A percentile compares a stretch with the other conserved stretches of the same genome.
Conservation (phyloP, 2,113 vertebrate species). For the Apistogramma diplotaenia region DNA sequence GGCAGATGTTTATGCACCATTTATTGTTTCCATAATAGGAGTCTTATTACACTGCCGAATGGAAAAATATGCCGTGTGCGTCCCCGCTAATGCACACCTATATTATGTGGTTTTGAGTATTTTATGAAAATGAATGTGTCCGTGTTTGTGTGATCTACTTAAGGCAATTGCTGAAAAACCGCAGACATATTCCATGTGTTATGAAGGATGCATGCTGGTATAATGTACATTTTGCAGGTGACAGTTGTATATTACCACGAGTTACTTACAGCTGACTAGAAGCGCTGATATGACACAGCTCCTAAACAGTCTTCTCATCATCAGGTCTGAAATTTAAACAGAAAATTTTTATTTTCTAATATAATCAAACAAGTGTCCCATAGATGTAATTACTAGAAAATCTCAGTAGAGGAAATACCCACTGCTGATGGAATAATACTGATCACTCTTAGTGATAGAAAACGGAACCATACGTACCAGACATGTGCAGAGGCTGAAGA, state of each 20-base stretch:
- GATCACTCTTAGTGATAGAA: constrained; percentile 3
- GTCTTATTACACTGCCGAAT: constrained; percentile 32
- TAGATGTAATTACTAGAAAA: not conserved
- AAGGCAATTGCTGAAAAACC: not conserved
- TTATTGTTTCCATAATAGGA: constrained; percentile 46
- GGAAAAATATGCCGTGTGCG: constrained; percentile 9
- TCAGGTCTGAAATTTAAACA: not conserved
- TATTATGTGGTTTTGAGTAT: not conserved
- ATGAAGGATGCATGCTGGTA: not conserved
- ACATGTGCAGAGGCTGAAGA: not conserved
- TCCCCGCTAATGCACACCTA: not conserved
- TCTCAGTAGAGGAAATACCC: not conserved
- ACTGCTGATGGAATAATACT: not conserved
- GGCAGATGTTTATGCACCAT: constrained; percentile 29
- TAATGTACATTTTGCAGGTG: not conserved
- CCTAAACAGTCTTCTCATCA: constrained; percentile 24
- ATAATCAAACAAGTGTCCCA: not conserved
- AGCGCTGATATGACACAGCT: constrained; percentile 18
- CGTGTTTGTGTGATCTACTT: not conserved
- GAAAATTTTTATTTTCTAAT: not conserved
- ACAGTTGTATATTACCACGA: not conserved
- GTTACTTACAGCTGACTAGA: constrained; percentile 49
- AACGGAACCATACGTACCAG: constrained; percentile 29
- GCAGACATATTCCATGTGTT: not conserved
- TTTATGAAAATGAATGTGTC: not conserved